These are phyloP conservation scores for Tiliacea aurago DNA, from an alignment of 2,888 invertebrate species.

Conservation along the genomic window DNA sequence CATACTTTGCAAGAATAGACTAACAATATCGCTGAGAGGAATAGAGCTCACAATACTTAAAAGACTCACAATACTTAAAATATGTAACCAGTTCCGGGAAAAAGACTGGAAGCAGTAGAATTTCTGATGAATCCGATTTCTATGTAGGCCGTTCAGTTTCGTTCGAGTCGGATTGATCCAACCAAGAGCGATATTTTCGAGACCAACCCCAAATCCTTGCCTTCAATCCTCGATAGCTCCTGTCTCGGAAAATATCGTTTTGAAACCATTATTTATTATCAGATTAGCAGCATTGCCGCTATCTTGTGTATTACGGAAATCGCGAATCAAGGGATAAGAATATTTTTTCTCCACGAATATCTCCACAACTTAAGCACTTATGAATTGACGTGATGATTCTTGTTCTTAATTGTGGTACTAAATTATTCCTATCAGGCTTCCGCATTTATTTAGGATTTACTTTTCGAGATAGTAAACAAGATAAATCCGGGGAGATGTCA, in stretches of 20 bases:
- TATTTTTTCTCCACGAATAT: conserved; percentile 33
- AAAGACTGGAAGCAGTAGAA: conserved; percentile 23
- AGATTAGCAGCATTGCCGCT: conserved; percentile 60
- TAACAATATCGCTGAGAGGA: conserved; percentile 24
- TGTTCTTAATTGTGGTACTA: conserved; percentile 53
- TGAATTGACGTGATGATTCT: conserved; percentile 44
- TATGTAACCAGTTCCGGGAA: conserved; percentile 11
- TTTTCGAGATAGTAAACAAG: conserved; percentile 59
- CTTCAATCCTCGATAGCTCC: conserved; percentile 49
- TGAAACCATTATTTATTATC: conserved; percentile 64
- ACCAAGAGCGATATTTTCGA: conserved; percentile 48
- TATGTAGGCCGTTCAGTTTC: conserved; percentile 19
- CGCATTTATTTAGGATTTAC: conserved; percentile 64
- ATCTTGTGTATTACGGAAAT: conserved; percentile 35
- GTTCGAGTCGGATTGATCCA: conserved; percentile 34
- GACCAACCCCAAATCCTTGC: conserved; percentile 45
- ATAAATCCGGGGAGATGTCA: conserved; percentile 55
- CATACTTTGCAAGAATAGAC: conserved; percentile 33
- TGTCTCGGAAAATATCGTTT: conserved; percentile 56
- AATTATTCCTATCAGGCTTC: conserved; percentile 51
- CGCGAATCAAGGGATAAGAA: conserved; percentile 54
- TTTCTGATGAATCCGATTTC: conserved; percentile 37
- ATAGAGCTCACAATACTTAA: conserved; percentile 20
- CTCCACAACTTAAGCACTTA: conserved; percentile 30
- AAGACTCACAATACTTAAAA: conserved; percentile 29